Percentiles rank a stretch among this genome's conserved stretches.
phyloP scores from a whole-genome alignment of 2,888 invertebrate species.

The Myathropa florea region DNA sequence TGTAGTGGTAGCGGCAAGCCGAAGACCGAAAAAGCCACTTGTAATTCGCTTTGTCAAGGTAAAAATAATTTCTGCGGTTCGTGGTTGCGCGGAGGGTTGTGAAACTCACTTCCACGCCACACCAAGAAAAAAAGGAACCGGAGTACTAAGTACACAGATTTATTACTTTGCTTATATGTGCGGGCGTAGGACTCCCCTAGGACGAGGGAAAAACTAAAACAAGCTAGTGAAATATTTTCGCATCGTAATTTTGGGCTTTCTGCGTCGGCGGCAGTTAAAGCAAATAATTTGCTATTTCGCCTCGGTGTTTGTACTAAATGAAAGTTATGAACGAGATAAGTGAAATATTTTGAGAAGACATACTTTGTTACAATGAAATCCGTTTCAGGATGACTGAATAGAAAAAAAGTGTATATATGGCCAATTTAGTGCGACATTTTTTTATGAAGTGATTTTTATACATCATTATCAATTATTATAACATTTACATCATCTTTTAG shows the following conservation, averaged over 20 bases:
- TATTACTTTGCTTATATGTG: slow-evolving; percentile 56
- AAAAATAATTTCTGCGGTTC: slow-evolving; percentile 52
- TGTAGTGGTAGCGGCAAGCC: slow-evolving; percentile 36
- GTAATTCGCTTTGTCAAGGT: slow-evolving; percentile 68
- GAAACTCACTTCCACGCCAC: neutral
- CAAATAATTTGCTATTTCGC: slow-evolving; percentile 38
- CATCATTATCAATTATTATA: too few species aligned
- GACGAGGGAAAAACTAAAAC: slow-evolving; percentile 14
- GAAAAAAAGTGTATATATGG: too few species aligned
- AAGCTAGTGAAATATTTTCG: slow-evolving; percentile 58
- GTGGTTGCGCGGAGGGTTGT: neutral
- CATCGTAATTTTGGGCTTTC: slow-evolving; percentile 51
- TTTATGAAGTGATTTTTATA: too few species aligned
- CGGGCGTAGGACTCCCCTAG: slow-evolving; percentile 30
- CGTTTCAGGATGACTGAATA: neutral
- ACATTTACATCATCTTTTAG: too few species aligned
- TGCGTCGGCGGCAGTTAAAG: neutral
- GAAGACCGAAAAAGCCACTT: slow-evolving; percentile 65
- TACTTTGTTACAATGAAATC: neutral
- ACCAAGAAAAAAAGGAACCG: neutral
- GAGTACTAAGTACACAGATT: slow-evolving; percentile 60
- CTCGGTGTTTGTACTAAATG: slow-evolving; percentile 44
- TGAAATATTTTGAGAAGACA: slow-evolving; percentile 37
- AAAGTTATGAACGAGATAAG: slow-evolving; percentile 52
- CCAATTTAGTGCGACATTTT: too few species aligned